A percentile compares a stretch with the other conserved stretches of the same genome.
Evolutionary conservation across 2,113 vertebrate genomes (phyloP).

Genomic region (Mustela lutreola): DNA sequence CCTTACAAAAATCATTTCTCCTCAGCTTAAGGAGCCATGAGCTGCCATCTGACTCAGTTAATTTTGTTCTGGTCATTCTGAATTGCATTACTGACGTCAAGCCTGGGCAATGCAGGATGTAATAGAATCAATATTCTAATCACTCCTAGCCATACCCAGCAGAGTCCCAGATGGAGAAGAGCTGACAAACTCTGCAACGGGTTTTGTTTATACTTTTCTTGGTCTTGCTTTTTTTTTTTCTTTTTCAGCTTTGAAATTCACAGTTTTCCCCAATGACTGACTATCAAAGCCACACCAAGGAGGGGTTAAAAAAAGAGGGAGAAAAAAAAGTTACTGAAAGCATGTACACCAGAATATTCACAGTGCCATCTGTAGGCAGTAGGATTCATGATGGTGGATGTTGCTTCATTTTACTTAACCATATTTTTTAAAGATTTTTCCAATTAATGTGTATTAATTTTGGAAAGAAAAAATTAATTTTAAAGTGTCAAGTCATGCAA

Average conservation of each 20-base stretch:
- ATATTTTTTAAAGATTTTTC: neutral
- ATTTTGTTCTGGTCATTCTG: conserved; percentile 63
- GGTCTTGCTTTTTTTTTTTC: neutral
- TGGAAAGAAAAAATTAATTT: neutral
- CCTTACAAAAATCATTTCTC: conserved; percentile 34
- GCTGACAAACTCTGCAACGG: neutral
- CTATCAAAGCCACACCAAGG: neutral
- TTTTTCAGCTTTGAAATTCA: neutral
- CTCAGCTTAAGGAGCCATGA: neutral
- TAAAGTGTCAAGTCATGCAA: neutral
- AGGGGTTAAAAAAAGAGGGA: conserved; percentile 24
- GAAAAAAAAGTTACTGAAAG: neutral
- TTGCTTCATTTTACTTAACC: neutral
- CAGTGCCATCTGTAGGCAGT: conserved; percentile 30
- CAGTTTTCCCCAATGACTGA: neutral
- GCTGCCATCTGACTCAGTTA: conserved; percentile 69
- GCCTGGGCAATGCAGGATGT: conserved; percentile 1
- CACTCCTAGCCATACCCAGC: neutral
- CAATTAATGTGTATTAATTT: neutral
- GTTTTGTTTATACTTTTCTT: conserved; percentile 13
- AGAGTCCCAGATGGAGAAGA: accelerated
- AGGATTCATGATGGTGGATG: neutral
- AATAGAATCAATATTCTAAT: conserved; percentile 43
- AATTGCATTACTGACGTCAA: conserved; percentile 77
- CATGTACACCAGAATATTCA: neutral